phyloP scores from a whole-genome alignment of 1,140 invertebrate genomes.

The Cyrtorhinus lividipennis region DNA sequence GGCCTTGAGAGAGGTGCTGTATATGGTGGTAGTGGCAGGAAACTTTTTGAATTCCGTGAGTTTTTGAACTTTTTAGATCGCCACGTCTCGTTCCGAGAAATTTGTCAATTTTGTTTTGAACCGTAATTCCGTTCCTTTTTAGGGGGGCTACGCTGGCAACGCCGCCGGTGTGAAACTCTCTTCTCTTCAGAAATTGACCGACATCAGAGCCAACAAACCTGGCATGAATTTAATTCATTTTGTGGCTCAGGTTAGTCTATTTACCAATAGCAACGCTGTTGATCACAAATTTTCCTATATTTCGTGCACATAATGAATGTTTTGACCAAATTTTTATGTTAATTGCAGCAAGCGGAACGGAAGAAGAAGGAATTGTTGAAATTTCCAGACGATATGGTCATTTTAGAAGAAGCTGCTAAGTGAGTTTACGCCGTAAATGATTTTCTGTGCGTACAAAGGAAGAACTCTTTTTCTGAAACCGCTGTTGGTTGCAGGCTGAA shows the following conservation, averaged over 20 bases:
- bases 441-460: no score
- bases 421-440: no score
- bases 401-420: conserved; percentile 80
- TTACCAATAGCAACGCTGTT: no score
- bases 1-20: conserved; percentile 71
- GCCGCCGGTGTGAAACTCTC: conserved; percentile 89
- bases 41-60: conserved; percentile 85
- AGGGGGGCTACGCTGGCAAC: conserved; percentile 95
- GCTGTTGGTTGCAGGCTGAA: no score
- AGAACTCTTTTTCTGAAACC: no score
- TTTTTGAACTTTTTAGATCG: no score
- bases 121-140: no score
- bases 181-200: conserved; percentile 86
- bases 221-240: conserved; percentile 95
- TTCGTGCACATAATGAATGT: no score
- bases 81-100: no score
- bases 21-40: conserved; percentile 81
- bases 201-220: conserved; percentile 91
- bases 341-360: conserved; percentile 71
- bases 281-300: no score
- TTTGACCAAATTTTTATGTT: no score
- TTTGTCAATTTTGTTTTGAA: no score
- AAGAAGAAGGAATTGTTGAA: conserved; percentile 63
- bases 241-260: conserved; percentile 71
- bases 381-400: conserved; percentile 62